These are phyloP conservation scores for Holotrichia oblita DNA, from an alignment of 1,140 invertebrate species.

Conservation along the genomic window DNA sequence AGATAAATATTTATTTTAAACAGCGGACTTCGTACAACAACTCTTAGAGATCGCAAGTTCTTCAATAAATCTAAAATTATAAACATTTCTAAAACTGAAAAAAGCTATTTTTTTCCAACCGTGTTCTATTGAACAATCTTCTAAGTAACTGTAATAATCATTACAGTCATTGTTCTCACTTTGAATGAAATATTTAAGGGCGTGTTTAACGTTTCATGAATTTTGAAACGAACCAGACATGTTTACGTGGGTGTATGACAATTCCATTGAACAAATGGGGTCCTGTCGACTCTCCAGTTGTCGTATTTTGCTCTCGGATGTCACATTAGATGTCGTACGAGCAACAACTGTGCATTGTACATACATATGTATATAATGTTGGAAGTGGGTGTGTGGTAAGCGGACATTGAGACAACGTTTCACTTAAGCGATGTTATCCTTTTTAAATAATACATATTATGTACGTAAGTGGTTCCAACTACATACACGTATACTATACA, in stretches of 20 bases:
- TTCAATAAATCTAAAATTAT: too few species aligned
- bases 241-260: neutral
- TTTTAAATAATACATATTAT: constrained; percentile 15
- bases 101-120: too few species aligned
- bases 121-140: too few species aligned
- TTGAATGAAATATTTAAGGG: too few species aligned
- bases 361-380: neutral
- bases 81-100: too few species aligned
- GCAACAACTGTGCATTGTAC: neutral
- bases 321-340: neutral
- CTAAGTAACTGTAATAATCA: too few species aligned
- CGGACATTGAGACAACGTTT: neutral
- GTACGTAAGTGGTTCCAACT: neutral
- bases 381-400: neutral
- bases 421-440: constrained; percentile 27
- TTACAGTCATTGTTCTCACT: too few species aligned
- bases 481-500: neutral
- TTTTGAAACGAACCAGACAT: neutral
- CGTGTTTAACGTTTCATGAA: too few species aligned
- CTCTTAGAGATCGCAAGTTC: too few species aligned
- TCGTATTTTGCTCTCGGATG: neutral
- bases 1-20: too few species aligned
- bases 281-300: neutral
- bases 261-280: constrained; percentile 1
- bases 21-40: too few species aligned